Evolutionary conservation across 2,888 invertebrate species (phyloP), one percentile per base, ranked within the genome.

Genomic region (Thera obeliscata): DNA sequence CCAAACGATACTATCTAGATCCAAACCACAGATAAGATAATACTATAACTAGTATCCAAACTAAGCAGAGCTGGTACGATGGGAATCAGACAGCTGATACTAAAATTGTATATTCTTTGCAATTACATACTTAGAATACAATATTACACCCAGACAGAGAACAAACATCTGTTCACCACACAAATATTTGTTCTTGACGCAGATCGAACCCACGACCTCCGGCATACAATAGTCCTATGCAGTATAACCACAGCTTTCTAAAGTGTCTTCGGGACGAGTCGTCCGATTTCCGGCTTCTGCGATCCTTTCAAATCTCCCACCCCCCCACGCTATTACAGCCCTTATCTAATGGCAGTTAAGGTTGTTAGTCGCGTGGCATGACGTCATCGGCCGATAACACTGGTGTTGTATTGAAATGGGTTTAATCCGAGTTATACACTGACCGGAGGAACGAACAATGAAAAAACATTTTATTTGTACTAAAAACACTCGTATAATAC

Each of bases 271-370:
- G 78, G 78, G 77, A 81, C 79, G 78, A 80, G 76, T 81, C 81
- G 73, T 75, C 82, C 82, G 85, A 85, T 85, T 85, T 84, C 85
- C 84, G 81, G 74, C 79, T 81, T 78, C 84, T 82, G 76, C 78
- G 78, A 82, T 82, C 73, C 74, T 76, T 70, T 74, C 71, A 74
- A 73, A 73, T 73, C 69, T 70, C 43, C 64, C 61, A 61, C 65
- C 69, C 63, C 41, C 22, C 2, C 56, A 9, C 55, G 6, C 61
- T 6, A 67, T 63, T 64, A 36, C 33, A 33, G 6, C 4, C 64
- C 52, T 12, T 70, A 66, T 56, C 7, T 5, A 4, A 1, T 6
- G 6, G 2, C n/a, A 1, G 0, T 33, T 64, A 69, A 59, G 64
- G 61, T 33, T 9, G 54, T 46, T 22, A 59, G 58, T 70, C 0